A percentile compares a stretch with the other conserved stretches of the same genome.
Conservation (phyloP, 1,140 invertebrate species). For the Nylanderia fulva region DNA sequence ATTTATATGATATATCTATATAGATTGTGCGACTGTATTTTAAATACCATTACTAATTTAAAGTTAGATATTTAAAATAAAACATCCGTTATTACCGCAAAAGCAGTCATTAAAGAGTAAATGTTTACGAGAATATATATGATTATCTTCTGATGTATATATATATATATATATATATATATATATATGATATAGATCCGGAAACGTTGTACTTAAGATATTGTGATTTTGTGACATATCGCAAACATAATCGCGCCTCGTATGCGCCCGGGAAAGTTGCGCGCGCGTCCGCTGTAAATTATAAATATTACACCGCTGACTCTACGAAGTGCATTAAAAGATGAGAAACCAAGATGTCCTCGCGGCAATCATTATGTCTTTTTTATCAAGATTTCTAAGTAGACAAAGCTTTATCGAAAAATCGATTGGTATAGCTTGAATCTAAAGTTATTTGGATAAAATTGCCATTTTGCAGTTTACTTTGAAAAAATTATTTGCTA, state of each 20-base stretch:
- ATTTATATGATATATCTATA: neutral
- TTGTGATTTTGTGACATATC: slow-evolving; percentile 55
- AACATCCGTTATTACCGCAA: neutral
- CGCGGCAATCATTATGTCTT: slow-evolving; percentile 14
- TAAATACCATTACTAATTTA: neutral
- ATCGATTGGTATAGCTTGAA: slow-evolving; percentile 33
- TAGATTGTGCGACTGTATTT: neutral
- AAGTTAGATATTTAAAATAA: neutral
- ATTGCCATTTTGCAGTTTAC: neutral
- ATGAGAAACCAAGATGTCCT: slow-evolving; percentile 50
- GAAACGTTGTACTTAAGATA: slow-evolving; percentile 30
- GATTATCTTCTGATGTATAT: neutral
- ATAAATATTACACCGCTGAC: slow-evolving; percentile 38
- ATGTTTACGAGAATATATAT: neutral
- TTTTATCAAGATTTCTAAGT: slow-evolving; percentile 55
- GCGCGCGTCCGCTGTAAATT: slow-evolving; percentile 38
- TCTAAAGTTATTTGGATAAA: neutral
- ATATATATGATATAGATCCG: slow-evolving; percentile 10
- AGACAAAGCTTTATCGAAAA: slow-evolving; percentile 47
- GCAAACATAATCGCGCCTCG: slow-evolving; percentile 27
- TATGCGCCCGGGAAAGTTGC: slow-evolving; percentile 30
- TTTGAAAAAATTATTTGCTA: neutral
- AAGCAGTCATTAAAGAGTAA: neutral
- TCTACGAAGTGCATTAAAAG: slow-evolving; percentile 42
- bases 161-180: no score